Evolutionary conservation across 2,797 vertebrate genomes (phyloP), one percentile per base, ranked within the genome.

Genomic region (Benthosema pterotum): DNA sequence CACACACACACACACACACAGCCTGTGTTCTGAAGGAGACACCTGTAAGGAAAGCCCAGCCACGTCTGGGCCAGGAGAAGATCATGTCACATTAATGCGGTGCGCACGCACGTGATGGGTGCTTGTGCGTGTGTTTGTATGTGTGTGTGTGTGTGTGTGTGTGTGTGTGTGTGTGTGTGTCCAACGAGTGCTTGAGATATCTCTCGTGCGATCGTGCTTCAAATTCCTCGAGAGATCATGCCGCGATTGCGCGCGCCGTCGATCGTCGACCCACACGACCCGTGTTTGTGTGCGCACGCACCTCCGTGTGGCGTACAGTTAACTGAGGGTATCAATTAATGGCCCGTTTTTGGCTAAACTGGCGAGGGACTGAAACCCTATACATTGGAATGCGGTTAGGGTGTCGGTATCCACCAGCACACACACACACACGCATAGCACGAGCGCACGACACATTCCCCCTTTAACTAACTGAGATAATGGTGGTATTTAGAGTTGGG

Each of bases 1-100:
- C 15, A 28, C 61, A 8, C 7, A 15, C 65, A 80, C 74, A 65
- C 84, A 71, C 65, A 89, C 83, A 87, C 77, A 85, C 83, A 74
- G 87, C 85, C 82, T 46, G 57, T 72, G 46, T 69, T 80, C 45
- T 75, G 86, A 89, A 86, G 76, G 73, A 87, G 88, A 93, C 72
- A 91, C 87, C 85, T 89, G 91, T 90, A 92, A 93, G 88, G 86
- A 87, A 92, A 91, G 89, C 88, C 89, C 84, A 79, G 77, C 67
- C 70, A 82, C 75, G 84, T 89, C 87, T 87, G 74, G 62, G 83
- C 78, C 79, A 83, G 74, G 59, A 76, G 56, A 74, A 87, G 88
- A 89, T 92, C 82, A 74, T 71, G 80, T 93, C 89, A 88, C 91
- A 67, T 55, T 51, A 19, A 54, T 82, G 71, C 73, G 22, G n/a